Percentiles rank a stretch among this genome's conserved stretches.
Evolutionary conservation across 35 echinoderm and acorn worm genomes (phyloP).

Genomic region (Eucidaris tribuloides): DNA sequence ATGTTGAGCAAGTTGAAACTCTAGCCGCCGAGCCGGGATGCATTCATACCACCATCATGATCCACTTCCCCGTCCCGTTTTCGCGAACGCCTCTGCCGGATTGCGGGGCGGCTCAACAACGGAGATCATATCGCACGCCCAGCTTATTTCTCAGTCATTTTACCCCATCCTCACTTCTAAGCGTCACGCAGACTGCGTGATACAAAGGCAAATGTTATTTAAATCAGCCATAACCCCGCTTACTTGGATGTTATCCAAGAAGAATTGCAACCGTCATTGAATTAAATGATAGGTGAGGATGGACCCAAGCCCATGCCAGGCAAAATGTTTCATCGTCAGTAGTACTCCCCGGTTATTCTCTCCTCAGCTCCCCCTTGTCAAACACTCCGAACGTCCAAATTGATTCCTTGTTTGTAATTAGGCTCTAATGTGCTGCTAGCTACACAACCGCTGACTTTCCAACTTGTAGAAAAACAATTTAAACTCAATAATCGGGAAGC

Average conservation of each 20-base stretch:
- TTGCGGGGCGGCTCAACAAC: too few relatives aligned
- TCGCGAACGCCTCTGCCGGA: too few relatives aligned
- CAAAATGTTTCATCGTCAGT: too few relatives aligned
- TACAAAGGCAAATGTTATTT: background rate
- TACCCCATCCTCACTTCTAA: too few relatives aligned
- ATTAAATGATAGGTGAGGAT: too few relatives aligned
- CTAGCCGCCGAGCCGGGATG: background rate
- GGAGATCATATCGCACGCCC: too few relatives aligned
- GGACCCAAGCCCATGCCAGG: too few relatives aligned
- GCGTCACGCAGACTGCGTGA: background rate
- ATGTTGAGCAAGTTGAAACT: background rate
- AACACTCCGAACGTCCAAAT: constrained; percentile 19
- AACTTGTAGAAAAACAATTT: constrained; percentile 10
- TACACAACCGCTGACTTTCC: background rate
- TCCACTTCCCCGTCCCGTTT: background rate
- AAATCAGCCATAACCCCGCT: background rate
- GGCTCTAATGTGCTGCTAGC: background rate
- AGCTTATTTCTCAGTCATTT: background rate
- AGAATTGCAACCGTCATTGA: constrained; percentile 36
- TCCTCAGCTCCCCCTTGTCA: constrained; percentile 27
- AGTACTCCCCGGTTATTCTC: too few relatives aligned
- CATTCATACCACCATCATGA: background rate
- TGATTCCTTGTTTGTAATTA: constrained; percentile 27
- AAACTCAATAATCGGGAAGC: constrained; percentile 24
- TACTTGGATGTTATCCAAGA: constrained; percentile 18